Evolutionary conservation across 2,888 invertebrate genomes (phyloP), one percentile per base, ranked within the genome.

Genomic region (Sylvicola cinctus): DNA sequence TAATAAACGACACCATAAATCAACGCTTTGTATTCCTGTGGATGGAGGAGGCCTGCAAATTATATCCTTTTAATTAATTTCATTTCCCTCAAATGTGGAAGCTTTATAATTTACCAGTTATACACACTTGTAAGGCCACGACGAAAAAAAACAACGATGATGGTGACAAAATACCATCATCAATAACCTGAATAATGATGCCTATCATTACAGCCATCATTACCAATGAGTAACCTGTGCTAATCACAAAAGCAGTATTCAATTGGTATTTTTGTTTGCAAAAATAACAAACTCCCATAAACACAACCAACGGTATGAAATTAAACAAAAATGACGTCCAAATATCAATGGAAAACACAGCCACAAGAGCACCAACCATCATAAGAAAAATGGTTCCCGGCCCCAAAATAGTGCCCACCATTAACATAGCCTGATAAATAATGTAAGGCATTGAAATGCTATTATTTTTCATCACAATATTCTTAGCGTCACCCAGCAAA

Each of bases 141-240:
- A 73, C 52, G n/a, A 83, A 62, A 36, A 84, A 75, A 55, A 88
- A 81, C n/a, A 88, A 58, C 6, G 83, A 78, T 1, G 83, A 76
- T 0, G 88, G 88, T 0, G 85, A 80, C 14, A 78, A 46, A 49
- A 74, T 67, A 4, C 87, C 87, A 48, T 84, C 83, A 38, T 75
- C 68, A 2, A 69, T 61, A 38, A 85, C 77, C 58, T 84, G 81
- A 2, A 85, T 62, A 35, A 71, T 66, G 34, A 84, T 72, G 32
- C 81, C 83, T 31, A 85, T 73, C 16, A 87, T 60, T 0, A 88
- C 88, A 23, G 84, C 70, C 64, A 85, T 71, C 88, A 88, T 88
- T 6, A 87, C 63, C 49, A 88, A 64, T 1, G 78, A 79, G 51
- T 88, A 88, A 2, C 72, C 43, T 4, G 75, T 70, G 20, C 84